A percentile compares a stretch with the other conserved stretches of the same genome.
These are phyloP conservation scores for Elegia similella DNA, from an alignment of 2,888 invertebrate genomes.

Conservation along the genomic window DNA sequence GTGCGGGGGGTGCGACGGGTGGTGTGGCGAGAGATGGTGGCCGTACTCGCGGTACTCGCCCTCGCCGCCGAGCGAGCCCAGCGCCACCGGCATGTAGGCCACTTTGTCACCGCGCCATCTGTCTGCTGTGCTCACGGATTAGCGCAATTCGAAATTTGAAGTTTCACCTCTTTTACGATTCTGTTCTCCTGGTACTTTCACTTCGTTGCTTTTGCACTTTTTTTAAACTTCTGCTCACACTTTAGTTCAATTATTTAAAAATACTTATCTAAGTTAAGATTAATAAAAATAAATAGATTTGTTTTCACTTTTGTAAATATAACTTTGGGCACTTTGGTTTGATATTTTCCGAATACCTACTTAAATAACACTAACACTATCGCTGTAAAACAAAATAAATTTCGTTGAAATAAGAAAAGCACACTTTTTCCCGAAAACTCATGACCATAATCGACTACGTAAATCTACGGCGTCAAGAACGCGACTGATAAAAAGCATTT, in stretches of 20 bases:
- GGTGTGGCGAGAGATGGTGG: slow-evolving; percentile 75
- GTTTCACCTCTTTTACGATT: slow-evolving; percentile 24
- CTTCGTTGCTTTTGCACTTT: not conserved
- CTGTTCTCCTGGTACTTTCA: slow-evolving; percentile 41
- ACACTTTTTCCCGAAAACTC: not conserved
- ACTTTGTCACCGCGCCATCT: slow-evolving; percentile 84
- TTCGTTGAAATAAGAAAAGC: not conserved
- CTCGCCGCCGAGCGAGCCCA: slow-evolving; percentile 85
- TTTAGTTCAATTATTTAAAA: not conserved
- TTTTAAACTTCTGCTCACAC: not conserved
- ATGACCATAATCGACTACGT: slow-evolving; percentile 32
- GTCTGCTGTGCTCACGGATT: slow-evolving; percentile 32
- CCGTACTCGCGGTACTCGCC: slow-evolving; percentile 80
- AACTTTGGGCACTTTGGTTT: slow-evolving; percentile 63
- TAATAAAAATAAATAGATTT: slow-evolving; percentile 21
- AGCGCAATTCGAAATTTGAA: slow-evolving; percentile 19
- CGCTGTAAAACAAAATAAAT: slow-evolving; percentile 1
- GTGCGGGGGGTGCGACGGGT: slow-evolving; percentile 60
- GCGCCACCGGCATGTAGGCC: slow-evolving; percentile 84
- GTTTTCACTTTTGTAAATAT: not conserved
- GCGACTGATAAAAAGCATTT: slow-evolving; percentile 78
- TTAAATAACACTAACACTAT: not conserved
- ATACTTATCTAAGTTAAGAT: not conserved
- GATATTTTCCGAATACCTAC: slow-evolving; percentile 12
- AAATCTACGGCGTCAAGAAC: slow-evolving; percentile 49